A percentile compares a stretch with the other conserved stretches of the same genome.
These are phyloP conservation scores for Quiscalus mexicanus DNA, from an alignment of 2,113 vertebrate genomes.

Conservation along the genomic window DNA sequence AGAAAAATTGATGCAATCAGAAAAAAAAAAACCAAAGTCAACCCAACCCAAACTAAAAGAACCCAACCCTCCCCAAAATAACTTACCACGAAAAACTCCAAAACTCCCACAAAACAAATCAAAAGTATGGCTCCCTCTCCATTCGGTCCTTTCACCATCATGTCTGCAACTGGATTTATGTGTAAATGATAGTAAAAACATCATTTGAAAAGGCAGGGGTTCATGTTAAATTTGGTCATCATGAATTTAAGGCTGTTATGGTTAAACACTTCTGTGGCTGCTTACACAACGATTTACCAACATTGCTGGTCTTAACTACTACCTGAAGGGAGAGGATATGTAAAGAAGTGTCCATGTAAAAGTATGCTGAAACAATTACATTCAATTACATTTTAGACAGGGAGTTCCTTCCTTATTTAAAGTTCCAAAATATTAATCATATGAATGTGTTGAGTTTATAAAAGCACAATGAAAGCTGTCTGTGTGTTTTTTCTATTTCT, in stretches of 20 bases:
- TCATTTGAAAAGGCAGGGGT: rapidly evolving
- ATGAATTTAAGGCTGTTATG: not conserved
- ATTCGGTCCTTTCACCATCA: not conserved
- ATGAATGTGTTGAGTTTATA: not conserved
- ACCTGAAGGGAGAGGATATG: not conserved
- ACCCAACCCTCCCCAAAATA: rapidly evolving
- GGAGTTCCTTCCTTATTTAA: not conserved
- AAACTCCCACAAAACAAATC: not conserved
- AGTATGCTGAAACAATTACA: not conserved
- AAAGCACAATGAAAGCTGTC: not conserved
- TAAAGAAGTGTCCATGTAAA: not conserved
- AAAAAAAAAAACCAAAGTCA: too few relatives aligned
- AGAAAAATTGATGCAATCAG: not conserved
- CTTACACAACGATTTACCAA: not conserved
- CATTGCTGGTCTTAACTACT: not conserved
- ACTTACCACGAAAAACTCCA: not conserved
- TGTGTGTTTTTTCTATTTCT: not conserved
- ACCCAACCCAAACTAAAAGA: not conserved
- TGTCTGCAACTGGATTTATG: not conserved
- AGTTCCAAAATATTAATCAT: not conserved
- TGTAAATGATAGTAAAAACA: not conserved
- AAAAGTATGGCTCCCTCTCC: not conserved
- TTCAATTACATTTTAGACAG: not conserved
- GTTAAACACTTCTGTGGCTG: not conserved
- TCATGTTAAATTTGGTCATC: not conserved